phyloP scores from a whole-genome alignment of 2,113 vertebrate species.

The Dinomys branickii region DNA sequence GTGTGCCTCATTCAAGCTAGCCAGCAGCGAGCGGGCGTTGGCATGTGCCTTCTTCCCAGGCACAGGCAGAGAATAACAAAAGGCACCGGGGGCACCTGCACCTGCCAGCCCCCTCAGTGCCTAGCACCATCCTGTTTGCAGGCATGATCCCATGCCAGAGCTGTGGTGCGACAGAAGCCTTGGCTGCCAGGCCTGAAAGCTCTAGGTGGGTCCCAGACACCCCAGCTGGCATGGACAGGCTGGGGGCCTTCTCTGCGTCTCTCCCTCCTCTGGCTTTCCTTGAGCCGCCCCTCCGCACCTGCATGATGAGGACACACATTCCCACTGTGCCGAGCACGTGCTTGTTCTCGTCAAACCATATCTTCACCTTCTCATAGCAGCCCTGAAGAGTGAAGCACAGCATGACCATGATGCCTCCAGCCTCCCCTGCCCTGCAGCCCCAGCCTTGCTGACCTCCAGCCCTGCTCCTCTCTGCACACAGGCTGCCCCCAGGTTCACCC shows the following conservation, averaged over 20 bases:
- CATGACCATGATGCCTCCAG: rapidly evolving
- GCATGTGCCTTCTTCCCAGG: not conserved
- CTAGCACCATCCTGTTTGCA: not conserved
- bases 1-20: rapidly evolving
- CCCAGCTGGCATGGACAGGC: too few species aligned
- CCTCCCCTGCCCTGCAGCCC: not conserved
- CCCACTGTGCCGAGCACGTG: slow-evolving; percentile 94
- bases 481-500: not conserved
- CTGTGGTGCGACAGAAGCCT: rapidly evolving
- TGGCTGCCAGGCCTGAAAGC: not conserved
- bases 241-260: not conserved
- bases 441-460: not conserved
- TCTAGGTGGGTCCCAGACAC: rapidly evolving
- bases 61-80: not conserved
- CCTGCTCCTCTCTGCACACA: not conserved
- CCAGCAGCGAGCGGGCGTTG: not conserved
- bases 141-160: rapidly evolving
- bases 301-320: slow-evolving; percentile 96
- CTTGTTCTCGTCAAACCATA: slow-evolving; percentile 96
- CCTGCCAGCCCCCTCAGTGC: not conserved
- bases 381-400: slow-evolving; percentile 85
- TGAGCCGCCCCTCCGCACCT: slow-evolving; percentile 87
- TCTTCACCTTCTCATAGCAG: slow-evolving; percentile 96
- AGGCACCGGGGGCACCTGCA: not conserved
- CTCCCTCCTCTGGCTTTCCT: not conserved